phyloP scores from a whole-genome alignment of 2,888 invertebrate species.

The Hypomecis atomaria region DNA sequence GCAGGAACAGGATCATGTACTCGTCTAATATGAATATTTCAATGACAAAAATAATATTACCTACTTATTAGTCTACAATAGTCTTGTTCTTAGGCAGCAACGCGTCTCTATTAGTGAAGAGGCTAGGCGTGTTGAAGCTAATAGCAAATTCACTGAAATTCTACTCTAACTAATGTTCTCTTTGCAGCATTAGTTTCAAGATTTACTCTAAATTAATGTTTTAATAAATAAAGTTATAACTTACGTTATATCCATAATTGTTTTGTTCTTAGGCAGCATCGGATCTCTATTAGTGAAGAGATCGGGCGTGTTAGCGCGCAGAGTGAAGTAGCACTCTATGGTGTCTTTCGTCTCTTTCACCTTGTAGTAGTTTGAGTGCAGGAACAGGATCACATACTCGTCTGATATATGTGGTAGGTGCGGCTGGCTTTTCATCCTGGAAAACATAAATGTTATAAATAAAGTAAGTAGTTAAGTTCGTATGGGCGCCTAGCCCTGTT shows the following conservation, averaged over 20 bases:
- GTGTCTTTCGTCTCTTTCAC: slow-evolving; percentile 78
- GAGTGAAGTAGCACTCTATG: slow-evolving; percentile 83
- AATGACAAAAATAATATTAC: too few relatives aligned
- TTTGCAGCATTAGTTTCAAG: too few relatives aligned
- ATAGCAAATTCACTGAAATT: too few relatives aligned
- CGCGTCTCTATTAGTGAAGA: too few relatives aligned
- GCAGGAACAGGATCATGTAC: slow-evolving; percentile 86
- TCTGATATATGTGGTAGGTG: slow-evolving; percentile 86
- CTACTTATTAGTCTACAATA: too few relatives aligned
- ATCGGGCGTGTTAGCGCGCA: slow-evolving; percentile 84
- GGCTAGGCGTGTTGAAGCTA: too few relatives aligned
- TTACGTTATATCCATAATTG: slow-evolving; percentile 85
- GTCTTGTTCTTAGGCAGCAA: too few relatives aligned
- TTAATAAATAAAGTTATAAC: slow-evolving; percentile 48
- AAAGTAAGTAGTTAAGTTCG: too few relatives aligned
- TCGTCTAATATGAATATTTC: slow-evolving; percentile 87
- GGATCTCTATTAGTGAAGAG: slow-evolving; percentile 86
- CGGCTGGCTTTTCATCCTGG: slow-evolving; percentile 85
- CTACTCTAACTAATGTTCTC: too few relatives aligned
- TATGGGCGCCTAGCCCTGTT: too few relatives aligned
- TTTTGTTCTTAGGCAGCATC: slow-evolving; percentile 76
- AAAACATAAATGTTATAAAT: slow-evolving; percentile 47
- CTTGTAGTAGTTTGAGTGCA: slow-evolving; percentile 85
- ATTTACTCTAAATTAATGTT: too few relatives aligned
- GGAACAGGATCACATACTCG: slow-evolving; percentile 86